These are phyloP conservation scores for Siderastrea siderea DNA, from an alignment of 92 coral and sea anemone species.

Conservation along the genomic window DNA sequence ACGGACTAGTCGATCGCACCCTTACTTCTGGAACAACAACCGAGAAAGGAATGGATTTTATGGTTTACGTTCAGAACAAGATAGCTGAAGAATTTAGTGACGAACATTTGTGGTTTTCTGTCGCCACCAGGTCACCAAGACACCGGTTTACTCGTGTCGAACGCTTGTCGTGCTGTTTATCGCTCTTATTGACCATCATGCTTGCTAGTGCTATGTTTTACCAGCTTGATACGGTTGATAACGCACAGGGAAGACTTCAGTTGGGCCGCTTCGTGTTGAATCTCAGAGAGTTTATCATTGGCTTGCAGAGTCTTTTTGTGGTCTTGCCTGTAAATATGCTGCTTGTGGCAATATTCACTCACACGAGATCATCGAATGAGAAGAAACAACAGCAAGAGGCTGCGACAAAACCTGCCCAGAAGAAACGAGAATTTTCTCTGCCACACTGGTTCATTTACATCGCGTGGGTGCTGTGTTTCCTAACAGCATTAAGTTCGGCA, in stretches of 20 bases:
- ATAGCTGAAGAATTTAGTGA: constrained; percentile 58
- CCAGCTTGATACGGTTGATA: constrained; percentile 23
- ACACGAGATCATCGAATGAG: constrained; percentile 17
- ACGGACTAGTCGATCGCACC: constrained; percentile 79
- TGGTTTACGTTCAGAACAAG: constrained; percentile 15
- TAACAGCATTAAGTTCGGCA: constrained; percentile 40
- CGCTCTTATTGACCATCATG: constrained; percentile 70
- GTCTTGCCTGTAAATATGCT: constrained; percentile 58
- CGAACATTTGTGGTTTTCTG: constrained; percentile 81
- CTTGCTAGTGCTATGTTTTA: constrained; percentile 87
- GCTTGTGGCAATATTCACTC: constrained; percentile 35
- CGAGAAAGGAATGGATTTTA: constrained; percentile 36
- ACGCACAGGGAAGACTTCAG: constrained; percentile 37
- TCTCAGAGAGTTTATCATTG: constrained; percentile 61
- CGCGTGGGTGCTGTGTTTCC: constrained; percentile 59
- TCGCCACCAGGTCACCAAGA: constrained; percentile 63
- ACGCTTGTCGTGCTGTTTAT: constrained; percentile 78
- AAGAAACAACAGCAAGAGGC: not conserved
- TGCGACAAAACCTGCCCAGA: not conserved
- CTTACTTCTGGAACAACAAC: constrained; percentile 37
- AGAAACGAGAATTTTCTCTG: constrained; percentile 18
- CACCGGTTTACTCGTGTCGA: constrained; percentile 79
- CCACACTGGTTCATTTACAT: constrained; percentile 54
- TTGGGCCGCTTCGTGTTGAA: constrained; percentile 63
- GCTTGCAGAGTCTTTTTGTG: constrained; percentile 52